A percentile compares a stretch with the other conserved stretches of the same genome.
These are phyloP conservation scores for Coregonus suidteri DNA, from an alignment of 2,797 vertebrate species.

Conservation along the genomic window DNA sequence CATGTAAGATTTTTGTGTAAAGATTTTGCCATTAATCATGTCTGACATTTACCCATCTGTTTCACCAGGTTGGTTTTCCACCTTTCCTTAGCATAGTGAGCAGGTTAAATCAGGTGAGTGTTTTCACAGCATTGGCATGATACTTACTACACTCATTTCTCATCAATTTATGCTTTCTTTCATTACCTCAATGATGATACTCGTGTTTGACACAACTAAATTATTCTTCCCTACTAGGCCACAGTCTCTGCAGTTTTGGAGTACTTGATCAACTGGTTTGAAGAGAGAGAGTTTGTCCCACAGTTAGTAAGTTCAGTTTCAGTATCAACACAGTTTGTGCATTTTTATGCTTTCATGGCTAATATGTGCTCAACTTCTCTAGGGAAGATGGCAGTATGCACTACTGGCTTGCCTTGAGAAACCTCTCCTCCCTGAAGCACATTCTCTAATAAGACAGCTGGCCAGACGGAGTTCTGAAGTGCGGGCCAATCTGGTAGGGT, in stretches of 20 bases:
- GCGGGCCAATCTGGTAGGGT: conserved; percentile 81
- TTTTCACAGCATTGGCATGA: conserved; percentile 1
- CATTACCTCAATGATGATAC: background rate
- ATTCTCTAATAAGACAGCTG: conserved; percentile 94
- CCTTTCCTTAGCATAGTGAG: conserved; percentile 94
- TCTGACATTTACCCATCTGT: background rate
- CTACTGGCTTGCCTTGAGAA: conserved; percentile 94
- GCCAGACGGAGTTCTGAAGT: conserved; percentile 92
- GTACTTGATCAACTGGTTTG: conserved; percentile 89
- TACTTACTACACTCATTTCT: background rate
- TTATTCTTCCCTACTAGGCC: conserved; percentile 71
- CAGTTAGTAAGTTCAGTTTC: conserved; percentile 64
- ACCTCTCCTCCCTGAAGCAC: conserved; percentile 92
- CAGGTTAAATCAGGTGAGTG: conserved; percentile 90
- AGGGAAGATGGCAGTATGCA: conserved; percentile 95
- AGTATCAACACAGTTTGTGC: background rate
- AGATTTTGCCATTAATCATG: background rate
- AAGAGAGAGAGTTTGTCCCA: conserved; percentile 83
- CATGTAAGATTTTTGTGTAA: background rate
- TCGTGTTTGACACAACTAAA: background rate
- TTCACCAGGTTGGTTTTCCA: conserved; percentile 88
- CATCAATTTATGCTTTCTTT: background rate
- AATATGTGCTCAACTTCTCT: conserved; percentile 19
- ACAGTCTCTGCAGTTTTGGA: conserved; percentile 88
- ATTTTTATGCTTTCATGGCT: background rate